Conservation (phyloP, 2,113 vertebrate genomes). For the Halichoerus grypus region DNA sequence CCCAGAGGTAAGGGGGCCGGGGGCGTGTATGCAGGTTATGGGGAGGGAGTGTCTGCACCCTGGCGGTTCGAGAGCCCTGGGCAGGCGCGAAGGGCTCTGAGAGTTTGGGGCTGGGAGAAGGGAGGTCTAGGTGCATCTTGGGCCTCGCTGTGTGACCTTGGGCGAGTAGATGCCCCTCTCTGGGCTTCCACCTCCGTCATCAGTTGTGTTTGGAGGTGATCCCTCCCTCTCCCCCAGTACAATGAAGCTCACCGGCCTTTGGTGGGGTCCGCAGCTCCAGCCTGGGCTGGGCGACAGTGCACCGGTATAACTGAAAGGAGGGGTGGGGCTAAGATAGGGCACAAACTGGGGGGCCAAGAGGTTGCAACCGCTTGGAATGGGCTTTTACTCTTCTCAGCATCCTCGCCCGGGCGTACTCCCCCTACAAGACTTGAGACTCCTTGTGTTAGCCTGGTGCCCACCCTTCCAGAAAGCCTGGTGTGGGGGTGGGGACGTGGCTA, state of each 20-base stretch:
- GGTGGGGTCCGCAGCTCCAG: background rate
- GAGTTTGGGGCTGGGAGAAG: background rate
- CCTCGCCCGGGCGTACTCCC: background rate
- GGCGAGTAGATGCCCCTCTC: constrained; percentile 68
- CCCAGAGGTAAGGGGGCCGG: constrained; percentile 66
- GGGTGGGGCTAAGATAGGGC: background rate
- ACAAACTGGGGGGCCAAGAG: background rate
- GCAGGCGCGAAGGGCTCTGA: background rate
- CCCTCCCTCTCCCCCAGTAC: background rate
- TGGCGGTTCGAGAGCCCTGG: background rate
- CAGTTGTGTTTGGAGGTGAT: constrained; percentile 33
- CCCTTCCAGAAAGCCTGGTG: constrained; percentile 9
- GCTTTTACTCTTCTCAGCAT: background rate
- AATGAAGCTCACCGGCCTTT: background rate
- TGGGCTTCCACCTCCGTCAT: constrained; percentile 47
- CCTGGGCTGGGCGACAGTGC: background rate
- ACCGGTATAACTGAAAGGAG: background rate
- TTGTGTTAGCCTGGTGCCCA: background rate
- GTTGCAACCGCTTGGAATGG: background rate
- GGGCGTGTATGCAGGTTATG: background rate
- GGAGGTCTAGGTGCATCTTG: constrained; percentile 16
- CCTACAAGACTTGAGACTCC: background rate
- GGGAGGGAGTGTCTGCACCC: background rate
- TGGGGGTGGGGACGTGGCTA: background rate
- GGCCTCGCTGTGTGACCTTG: constrained; percentile 81